Percentiles rank a stretch among this genome's conserved stretches.
phyloP scores from a whole-genome alignment of 2,113 vertebrate genomes.

The Microtus pennsylvanicus region DNA sequence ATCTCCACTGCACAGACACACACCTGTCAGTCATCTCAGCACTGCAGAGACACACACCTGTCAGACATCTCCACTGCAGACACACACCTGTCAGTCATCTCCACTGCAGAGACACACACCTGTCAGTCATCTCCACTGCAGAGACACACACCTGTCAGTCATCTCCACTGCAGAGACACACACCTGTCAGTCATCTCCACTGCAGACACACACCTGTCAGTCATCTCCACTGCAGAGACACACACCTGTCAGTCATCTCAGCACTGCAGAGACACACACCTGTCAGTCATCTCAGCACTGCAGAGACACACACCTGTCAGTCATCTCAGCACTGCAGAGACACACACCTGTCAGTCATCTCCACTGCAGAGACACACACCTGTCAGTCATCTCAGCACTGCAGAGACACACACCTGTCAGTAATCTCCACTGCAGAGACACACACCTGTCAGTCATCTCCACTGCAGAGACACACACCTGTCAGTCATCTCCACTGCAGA shows the following conservation, averaged over 20 bases:
- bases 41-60: background rate
- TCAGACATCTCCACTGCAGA: background rate
- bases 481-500: background rate
- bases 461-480: background rate
- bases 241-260: background rate
- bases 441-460: background rate
- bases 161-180: background rate
- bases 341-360: background rate
- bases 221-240: background rate
- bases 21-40: background rate
- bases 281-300: too few relatives aligned
- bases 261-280: background rate
- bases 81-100: background rate
- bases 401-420: background rate
- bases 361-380: background rate
- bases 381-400: too few relatives aligned
- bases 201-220: background rate
- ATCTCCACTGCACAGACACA: background rate
- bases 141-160: background rate
- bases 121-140: background rate
- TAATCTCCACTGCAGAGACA: background rate
- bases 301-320: background rate
- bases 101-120: background rate
- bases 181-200: background rate
- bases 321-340: background rate